phyloP scores from a whole-genome alignment of 1,140 invertebrate genomes.

The Megalonaias nervosa region DNA sequence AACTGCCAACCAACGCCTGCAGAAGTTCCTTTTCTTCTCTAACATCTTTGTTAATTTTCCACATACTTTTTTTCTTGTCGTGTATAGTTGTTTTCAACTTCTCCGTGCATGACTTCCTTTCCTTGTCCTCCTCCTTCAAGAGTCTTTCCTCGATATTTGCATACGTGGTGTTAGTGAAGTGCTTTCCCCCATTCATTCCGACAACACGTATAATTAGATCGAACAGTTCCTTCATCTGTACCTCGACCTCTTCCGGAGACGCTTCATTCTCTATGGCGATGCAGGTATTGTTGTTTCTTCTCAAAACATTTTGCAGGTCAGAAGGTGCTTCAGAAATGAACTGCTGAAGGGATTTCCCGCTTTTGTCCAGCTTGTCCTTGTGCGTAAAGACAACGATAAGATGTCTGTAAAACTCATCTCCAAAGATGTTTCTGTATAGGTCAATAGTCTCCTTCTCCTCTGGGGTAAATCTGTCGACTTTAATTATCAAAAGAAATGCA shows the following conservation, averaged over 20 bases:
- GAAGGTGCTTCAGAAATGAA: background rate
- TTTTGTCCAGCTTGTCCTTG: slow-evolving; percentile 9
- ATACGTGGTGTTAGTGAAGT: no score
- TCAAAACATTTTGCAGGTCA: background rate
- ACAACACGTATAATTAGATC: background rate
- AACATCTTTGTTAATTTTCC: no score
- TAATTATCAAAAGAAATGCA: slow-evolving; percentile 12
- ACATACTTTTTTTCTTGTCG: no score
- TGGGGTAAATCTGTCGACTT: no score
- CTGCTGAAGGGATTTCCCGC: background rate
- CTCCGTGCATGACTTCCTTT: no score
- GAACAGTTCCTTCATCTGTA: slow-evolving; percentile 1
- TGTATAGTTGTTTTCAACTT: no score
- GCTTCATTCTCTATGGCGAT: slow-evolving; percentile 6
- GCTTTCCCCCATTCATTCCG: background rate
- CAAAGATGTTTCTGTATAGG: background rate
- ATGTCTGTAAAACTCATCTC: slow-evolving; percentile 3
- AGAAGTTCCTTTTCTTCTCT: no score
- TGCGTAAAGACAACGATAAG: slow-evolving; percentile 15
- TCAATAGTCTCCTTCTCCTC: background rate
- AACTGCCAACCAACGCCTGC: no score
- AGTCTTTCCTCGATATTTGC: no score
- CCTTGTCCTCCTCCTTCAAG: no score
- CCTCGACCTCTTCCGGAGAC: background rate
- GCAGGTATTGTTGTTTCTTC: background rate